These are phyloP conservation scores for Psylliodes chrysocephalus DNA, from an alignment of 2,888 invertebrate species.

Conservation along the genomic window DNA sequence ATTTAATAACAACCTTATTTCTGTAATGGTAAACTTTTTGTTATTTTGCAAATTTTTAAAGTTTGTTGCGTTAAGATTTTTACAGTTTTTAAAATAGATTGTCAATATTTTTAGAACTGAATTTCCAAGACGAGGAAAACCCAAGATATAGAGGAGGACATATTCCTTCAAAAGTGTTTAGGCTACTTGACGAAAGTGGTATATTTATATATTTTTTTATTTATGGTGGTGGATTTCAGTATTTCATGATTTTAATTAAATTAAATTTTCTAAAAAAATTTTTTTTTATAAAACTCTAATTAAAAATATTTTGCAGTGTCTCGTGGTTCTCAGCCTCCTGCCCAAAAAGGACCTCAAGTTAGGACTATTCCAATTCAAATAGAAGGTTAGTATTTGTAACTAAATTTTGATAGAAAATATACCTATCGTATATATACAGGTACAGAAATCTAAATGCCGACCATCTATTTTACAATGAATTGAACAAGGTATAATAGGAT, in stretches of 20 bases:
- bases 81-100: no score
- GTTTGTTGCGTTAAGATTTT: no score
- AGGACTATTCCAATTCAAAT: constrained; percentile 76
- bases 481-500: no score
- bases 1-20: no score
- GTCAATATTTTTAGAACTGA: constrained; percentile 64
- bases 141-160: constrained; percentile 72
- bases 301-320: constrained; percentile 49
- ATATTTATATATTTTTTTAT: constrained; percentile 47
- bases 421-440: constrained; percentile 41
- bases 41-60: no score
- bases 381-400: constrained; percentile 62
- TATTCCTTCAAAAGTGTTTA: constrained; percentile 77
- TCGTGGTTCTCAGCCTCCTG: constrained; percentile 41
- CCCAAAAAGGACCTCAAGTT: constrained; percentile 57
- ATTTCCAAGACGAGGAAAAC: constrained; percentile 68
- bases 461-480: no score
- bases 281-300: constrained; percentile 16
- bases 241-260: no score
- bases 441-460: no score
- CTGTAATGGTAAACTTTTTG: no score
- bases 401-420: background rate
- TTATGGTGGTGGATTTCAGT: constrained; percentile 45
- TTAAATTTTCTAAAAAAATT: background rate
- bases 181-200: constrained; percentile 69